A percentile compares a stretch with the other conserved stretches of the same genome.
phyloP scores from a whole-genome alignment of 2,888 invertebrate species.

The Rhyacophila evoluta region DNA sequence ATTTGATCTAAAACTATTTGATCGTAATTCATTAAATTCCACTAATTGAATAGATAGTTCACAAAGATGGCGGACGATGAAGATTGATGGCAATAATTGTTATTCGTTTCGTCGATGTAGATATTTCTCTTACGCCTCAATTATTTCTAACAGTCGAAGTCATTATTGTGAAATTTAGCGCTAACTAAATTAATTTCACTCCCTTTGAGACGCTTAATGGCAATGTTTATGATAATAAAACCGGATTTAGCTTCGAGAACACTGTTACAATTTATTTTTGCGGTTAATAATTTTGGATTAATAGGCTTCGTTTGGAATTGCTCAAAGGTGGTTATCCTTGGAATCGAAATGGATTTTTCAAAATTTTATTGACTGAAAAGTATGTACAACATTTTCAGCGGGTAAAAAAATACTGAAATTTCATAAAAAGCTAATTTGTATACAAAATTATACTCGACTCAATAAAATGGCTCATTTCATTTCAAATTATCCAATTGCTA shows the following conservation, averaged over 20 bases:
- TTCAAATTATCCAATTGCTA: no score
- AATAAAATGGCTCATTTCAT: no score
- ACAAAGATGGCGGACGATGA: background rate
- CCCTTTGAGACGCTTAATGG: background rate
- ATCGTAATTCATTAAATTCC: background rate
- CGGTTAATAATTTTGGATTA: no score
- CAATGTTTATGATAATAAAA: background rate
- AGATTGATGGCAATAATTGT: constrained; percentile 3
- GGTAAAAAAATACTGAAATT: no score
- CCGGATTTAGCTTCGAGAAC: background rate
- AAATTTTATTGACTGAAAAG: no score
- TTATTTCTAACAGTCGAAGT: constrained; percentile 4
- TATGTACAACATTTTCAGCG: no score
- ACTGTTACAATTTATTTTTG: background rate
- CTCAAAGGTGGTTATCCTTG: no score
- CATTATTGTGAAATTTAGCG: background rate
- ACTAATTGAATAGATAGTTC: constrained; percentile 26
- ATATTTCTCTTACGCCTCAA: background rate
- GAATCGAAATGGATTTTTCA: no score
- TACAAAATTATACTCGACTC: no score
- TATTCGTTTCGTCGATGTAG: background rate
- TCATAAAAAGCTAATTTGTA: no score
- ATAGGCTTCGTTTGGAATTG: no score
- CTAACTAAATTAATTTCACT: background rate
- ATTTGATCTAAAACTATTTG: background rate